Percentiles rank a stretch among this genome's conserved stretches.
These are phyloP conservation scores for Leucoraja ocellata DNA, from an alignment of 2,797 vertebrate genomes.

Conservation along the genomic window DNA sequence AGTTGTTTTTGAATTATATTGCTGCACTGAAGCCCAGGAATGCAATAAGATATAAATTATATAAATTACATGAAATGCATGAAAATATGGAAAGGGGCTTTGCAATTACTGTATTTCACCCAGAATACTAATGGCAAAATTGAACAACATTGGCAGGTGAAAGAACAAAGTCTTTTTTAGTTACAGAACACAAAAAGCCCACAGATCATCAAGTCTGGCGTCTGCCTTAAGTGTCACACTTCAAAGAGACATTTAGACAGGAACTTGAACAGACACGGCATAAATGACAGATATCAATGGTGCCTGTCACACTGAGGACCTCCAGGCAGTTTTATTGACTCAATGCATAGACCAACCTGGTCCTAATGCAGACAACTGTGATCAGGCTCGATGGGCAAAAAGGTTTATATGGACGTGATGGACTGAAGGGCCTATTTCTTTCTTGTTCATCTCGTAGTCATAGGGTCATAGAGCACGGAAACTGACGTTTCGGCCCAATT, in stretches of 20 bases:
- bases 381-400: too few relatives aligned
- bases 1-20: not conserved
- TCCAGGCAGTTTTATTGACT: too few relatives aligned
- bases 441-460: too few relatives aligned
- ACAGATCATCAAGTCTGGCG: not conserved
- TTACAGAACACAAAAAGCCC: not conserved
- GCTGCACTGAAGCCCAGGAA: not conserved
- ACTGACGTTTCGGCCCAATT: too few relatives aligned
- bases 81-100: not conserved
- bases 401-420: too few relatives aligned
- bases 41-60: not conserved
- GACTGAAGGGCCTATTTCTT: too few relatives aligned
- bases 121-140: not conserved
- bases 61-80: not conserved
- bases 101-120: not conserved
- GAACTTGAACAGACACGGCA: too few relatives aligned
- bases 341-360: too few relatives aligned
- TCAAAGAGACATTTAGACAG: not conserved
- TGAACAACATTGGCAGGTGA: not conserved
- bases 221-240: not conserved
- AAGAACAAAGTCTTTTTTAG: not conserved
- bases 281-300: too few relatives aligned
- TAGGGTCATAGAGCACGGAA: too few relatives aligned
- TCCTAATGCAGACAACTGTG: too few relatives aligned
- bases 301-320: too few relatives aligned